Evolutionary conservation across 2,888 invertebrate genomes (phyloP).

Genomic region (Lycocerus yunnanus): DNA sequence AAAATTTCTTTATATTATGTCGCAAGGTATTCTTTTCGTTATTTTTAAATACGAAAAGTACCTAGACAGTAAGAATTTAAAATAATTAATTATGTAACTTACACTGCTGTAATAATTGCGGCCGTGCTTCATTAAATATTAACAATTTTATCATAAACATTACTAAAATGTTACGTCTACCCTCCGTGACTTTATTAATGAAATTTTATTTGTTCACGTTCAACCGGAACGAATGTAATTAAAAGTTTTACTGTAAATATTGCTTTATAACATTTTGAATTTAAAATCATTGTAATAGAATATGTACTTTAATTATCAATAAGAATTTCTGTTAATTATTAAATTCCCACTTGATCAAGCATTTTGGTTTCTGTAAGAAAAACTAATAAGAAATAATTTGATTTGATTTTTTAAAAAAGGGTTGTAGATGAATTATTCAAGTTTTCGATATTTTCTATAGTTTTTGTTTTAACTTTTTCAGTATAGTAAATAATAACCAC

Average conservation of each 20-base stretch:
- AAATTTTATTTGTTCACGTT: not conserved
- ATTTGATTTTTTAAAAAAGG: too few species aligned
- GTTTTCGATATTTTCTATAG: too few species aligned
- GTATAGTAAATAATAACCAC: too few species aligned
- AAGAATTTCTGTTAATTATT: not conserved
- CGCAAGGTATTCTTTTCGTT: too few species aligned
- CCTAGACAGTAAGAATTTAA: not conserved
- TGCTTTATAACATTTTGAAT: not conserved
- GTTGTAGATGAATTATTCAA: too few species aligned
- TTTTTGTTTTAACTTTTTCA: too few species aligned
- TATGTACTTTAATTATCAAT: not conserved
- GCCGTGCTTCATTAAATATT: not conserved
- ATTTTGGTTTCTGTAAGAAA: too few species aligned
- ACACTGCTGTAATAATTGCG: not conserved
- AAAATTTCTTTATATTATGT: not conserved
- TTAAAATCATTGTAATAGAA: not conserved
- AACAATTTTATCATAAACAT: not conserved
- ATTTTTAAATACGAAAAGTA: not conserved
- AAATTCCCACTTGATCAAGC: not conserved
- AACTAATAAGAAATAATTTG: too few species aligned
- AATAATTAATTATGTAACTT: not conserved
- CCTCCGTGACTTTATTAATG: not conserved
- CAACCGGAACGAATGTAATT: not conserved
- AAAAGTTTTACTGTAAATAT: not conserved
- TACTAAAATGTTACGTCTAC: not conserved